Evolutionary conservation across 2,888 invertebrate genomes (phyloP), one percentile per base, ranked within the genome.

Genomic region (Colletes collaris): DNA sequence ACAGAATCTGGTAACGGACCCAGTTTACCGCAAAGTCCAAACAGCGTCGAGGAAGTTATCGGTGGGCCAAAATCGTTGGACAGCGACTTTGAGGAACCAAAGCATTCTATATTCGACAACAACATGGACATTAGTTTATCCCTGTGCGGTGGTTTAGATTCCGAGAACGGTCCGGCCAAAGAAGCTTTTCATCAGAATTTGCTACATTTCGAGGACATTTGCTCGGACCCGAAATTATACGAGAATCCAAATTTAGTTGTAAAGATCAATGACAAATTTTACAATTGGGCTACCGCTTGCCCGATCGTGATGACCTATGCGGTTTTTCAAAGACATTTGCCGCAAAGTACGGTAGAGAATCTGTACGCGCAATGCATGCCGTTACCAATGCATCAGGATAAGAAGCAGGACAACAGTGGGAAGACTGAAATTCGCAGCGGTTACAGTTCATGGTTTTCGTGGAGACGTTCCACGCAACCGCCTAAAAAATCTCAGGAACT

Each of bases 1-100:
- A 96, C 97, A 86, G 99, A 99, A 94, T 98, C 98, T 79, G 99
- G 99, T 82, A 98, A 98, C 93, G 99, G 99, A 56, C 97, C 98
- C 53, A 99, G 99, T 67, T 94, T 99, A 87, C 98, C 99, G 8
- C 98, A 98, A 92, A 98, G 98, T 64, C 98, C 98, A 19, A 97
- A 97, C 89, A 98, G 98, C 81, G 96, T 97, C 76, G 98, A 97
- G 87, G 97, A 97, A 35, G 96, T 96, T 75, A 93, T 94, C 37
- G 93, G 94, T 37, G 94, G 94, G n/a, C 94, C 94, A 13, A 96
- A 96, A 89, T 95, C 95, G n/a, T 92, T 97, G 59, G 97, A 97
- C 93, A 97, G 97, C 7, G 97, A 97, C 92, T 97, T 96, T 91
- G 97, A 97, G 81, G 97, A 97, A 89, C 94, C 95, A 58, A 96